Evolutionary conservation across 2,888 invertebrate species (phyloP).

Genomic region (Marronus borbonicus): DNA sequence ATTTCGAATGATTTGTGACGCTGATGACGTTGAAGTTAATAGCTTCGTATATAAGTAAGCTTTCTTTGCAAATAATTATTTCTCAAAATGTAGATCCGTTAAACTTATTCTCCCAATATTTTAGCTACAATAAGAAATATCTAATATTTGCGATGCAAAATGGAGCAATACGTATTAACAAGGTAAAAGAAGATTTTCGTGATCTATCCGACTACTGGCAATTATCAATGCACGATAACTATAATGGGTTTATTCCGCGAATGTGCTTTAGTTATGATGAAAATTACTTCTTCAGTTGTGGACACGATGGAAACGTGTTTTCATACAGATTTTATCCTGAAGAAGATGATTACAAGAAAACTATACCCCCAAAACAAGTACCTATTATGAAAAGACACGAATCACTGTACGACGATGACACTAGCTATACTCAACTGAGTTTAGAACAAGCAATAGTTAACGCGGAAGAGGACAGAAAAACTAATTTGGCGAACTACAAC

Average conservation of each 20-base stretch:
- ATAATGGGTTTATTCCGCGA: slow-evolving; percentile 78
- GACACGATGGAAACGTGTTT: slow-evolving; percentile 85
- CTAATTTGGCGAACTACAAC: slow-evolving; percentile 76
- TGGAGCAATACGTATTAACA: slow-evolving; percentile 76
- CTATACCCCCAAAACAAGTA: slow-evolving; percentile 35
- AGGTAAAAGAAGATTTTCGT: slow-evolving; percentile 69
- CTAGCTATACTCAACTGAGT: slow-evolving; percentile 67
- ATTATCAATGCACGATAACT: slow-evolving; percentile 83
- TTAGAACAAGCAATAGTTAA: slow-evolving; percentile 82
- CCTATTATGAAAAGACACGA: slow-evolving; percentile 36
- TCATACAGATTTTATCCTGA: slow-evolving; percentile 74
- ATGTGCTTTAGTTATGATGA: slow-evolving; percentile 78
- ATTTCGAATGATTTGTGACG: slow-evolving; percentile 72
- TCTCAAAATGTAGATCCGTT: too few species aligned
- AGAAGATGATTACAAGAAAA: slow-evolving; percentile 42
- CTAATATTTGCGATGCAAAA: slow-evolving; percentile 76
- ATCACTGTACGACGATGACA: slow-evolving; percentile 67
- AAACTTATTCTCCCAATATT: neutral
- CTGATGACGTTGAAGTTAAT: slow-evolving; percentile 75
- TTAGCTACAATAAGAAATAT: slow-evolving; percentile 71
- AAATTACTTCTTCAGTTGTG: slow-evolving; percentile 75
- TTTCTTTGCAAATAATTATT: neutral
- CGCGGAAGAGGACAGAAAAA: slow-evolving; percentile 77
- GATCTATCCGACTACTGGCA: slow-evolving; percentile 79
- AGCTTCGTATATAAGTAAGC: slow-evolving; percentile 73